phyloP scores from a whole-genome alignment of 2,888 invertebrate genomes.

The Netelia virgata region DNA sequence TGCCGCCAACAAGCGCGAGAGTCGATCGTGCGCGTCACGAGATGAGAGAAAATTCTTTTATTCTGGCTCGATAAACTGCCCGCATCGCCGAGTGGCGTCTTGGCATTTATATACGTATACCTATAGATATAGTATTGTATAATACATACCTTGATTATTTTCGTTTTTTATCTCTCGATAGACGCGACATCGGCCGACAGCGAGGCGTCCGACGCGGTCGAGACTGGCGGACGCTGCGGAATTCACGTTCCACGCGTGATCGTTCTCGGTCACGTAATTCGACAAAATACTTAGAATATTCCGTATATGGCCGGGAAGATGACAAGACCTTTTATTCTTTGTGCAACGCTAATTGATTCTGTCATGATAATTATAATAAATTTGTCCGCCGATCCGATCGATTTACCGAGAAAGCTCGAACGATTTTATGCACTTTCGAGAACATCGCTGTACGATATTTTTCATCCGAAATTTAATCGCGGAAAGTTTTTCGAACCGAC shows the following conservation, averaged over 20 bases:
- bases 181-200: not conserved
- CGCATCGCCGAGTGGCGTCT: slow-evolving; percentile 40
- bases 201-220: not conserved
- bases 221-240: slow-evolving; percentile 17
- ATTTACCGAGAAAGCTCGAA: slow-evolving; percentile 22
- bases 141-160: slow-evolving; percentile 35
- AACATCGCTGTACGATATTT: not conserved
- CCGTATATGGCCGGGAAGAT: slow-evolving; percentile 19
- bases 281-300: slow-evolving; percentile 48
- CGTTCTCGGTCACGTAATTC: slow-evolving; percentile 61
- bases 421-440: slow-evolving; percentile 3
- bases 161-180: not conserved
- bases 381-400: slow-evolving; percentile 48
- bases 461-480: not conserved
- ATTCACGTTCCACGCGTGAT: slow-evolving; percentile 31
- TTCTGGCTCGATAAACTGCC: slow-evolving; percentile 41
- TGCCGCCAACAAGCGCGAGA: not conserved
- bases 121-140: slow-evolving; percentile 32
- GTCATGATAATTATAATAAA: slow-evolving; percentile 59
- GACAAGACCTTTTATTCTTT: slow-evolving; percentile 45
- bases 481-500: too few relatives aligned
- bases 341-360: slow-evolving; percentile 56
- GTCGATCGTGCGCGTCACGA: slow-evolving; percentile 33
- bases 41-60: slow-evolving; percentile 20
- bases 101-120: too few relatives aligned